Conservation (phyloP, 1,140 invertebrate genomes). For the Leptinotarsa texana region DNA sequence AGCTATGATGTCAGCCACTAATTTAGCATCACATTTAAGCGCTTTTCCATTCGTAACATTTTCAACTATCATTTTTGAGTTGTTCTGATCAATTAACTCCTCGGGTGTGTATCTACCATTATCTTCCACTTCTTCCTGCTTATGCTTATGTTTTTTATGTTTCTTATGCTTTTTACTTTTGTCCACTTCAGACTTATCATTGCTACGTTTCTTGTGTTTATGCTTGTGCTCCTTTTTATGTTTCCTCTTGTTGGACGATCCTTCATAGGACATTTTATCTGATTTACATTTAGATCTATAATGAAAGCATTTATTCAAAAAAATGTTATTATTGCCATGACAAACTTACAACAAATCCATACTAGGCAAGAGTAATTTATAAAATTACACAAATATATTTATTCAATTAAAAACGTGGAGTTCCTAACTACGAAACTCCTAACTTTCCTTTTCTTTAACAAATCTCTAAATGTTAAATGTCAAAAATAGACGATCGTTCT, state of each 20-base stretch:
- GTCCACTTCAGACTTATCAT: constrained; percentile 48
- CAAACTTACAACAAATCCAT: constrained; percentile 11
- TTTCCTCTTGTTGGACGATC: constrained; percentile 43
- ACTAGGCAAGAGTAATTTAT: not conserved
- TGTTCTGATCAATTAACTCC: constrained; percentile 26
- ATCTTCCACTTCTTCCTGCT: constrained; percentile 43
- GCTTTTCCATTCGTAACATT: constrained; percentile 33
- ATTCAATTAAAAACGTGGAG: no score
- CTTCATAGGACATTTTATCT: constrained; percentile 16
- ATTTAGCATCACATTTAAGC: constrained; percentile 9
- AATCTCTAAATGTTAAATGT: no score
- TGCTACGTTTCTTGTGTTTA: constrained; percentile 53
- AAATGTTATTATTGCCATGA: not conserved
- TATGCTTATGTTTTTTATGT: constrained; percentile 53
- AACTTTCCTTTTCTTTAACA: no score
- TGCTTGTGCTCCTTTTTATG: constrained; percentile 55
- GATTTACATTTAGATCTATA: not conserved
- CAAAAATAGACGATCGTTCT: no score
- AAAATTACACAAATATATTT: no score
- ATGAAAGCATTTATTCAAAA: not conserved
- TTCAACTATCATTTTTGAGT: constrained; percentile 30
- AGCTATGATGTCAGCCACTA: constrained; percentile 15
- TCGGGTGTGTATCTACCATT: constrained; percentile 54
- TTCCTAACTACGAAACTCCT: no score
- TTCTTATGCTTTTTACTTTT: constrained; percentile 54